Percentiles rank a stretch among this genome's conserved stretches.
Conservation (phyloP, 2,797 vertebrate species). For the Hippoglossus hippoglossus region DNA sequence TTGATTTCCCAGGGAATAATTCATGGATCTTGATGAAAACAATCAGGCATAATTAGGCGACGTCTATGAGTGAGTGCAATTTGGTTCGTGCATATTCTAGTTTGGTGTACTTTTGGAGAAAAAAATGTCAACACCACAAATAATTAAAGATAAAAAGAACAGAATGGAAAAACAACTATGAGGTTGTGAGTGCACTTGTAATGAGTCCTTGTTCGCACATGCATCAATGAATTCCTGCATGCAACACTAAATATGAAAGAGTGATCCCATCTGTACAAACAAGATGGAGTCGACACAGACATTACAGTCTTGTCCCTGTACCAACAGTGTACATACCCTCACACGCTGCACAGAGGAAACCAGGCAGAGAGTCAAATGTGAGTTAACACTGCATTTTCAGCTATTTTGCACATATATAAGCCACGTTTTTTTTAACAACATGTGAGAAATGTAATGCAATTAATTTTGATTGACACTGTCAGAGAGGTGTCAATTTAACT, state of each 20-base stretch:
- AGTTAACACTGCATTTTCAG: constrained; percentile 8
- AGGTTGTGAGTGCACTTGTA: constrained; percentile 1
- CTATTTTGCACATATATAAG: background rate
- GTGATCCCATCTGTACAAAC: constrained; percentile 49
- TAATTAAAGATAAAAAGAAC: constrained; percentile 27
- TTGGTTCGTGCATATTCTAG: too few relatives aligned
- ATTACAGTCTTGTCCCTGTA: constrained; percentile 36
- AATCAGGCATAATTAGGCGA: too few relatives aligned
- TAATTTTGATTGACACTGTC: too few relatives aligned
- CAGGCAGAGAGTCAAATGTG: constrained; percentile 67
- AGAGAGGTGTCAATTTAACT: too few relatives aligned
- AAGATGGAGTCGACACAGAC: constrained; percentile 58
- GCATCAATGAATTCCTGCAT: constrained; percentile 52
- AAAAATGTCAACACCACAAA: background rate
- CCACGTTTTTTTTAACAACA: background rate
- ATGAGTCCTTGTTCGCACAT: constrained; percentile 23
- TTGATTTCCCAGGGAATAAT: too few relatives aligned
- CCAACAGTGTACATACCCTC: constrained; percentile 83
- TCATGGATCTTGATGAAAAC: too few relatives aligned
- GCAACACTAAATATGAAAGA: constrained; percentile 52
- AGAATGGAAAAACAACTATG: constrained; percentile 14
- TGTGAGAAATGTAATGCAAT: background rate
- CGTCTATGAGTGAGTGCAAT: too few relatives aligned
- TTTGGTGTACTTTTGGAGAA: background rate
- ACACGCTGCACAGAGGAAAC: constrained; percentile 84